These are phyloP conservation scores for Clunio marinus DNA, from an alignment of 2,888 invertebrate species.

Conservation along the genomic window DNA sequence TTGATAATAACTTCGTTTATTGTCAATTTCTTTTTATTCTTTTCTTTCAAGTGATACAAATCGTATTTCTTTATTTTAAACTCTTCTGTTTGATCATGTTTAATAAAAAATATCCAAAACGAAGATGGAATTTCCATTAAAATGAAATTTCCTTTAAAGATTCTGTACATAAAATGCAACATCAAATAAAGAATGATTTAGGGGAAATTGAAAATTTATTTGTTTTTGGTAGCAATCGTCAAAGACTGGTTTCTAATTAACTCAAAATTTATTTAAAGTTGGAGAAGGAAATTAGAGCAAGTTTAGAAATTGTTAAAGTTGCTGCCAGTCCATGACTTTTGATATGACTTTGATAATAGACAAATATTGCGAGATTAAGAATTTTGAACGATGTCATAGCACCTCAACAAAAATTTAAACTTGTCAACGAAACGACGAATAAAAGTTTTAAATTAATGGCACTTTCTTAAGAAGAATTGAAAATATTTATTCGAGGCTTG, in stretches of 20 bases:
- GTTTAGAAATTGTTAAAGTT: neutral
- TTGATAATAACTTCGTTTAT: neutral
- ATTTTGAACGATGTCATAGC: slow-evolving; percentile 28
- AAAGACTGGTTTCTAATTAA: neutral
- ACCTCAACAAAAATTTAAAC: slow-evolving; percentile 25
- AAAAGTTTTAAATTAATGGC: slow-evolving; percentile 8
- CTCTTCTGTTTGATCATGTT: no score
- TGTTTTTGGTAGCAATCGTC: no score
- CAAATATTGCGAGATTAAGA: neutral
- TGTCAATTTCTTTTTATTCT: neutral
- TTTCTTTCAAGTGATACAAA: slow-evolving; percentile 2
- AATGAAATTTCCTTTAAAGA: neutral
- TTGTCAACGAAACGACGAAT: neutral
- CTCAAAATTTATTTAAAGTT: neutral
- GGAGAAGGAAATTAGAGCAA: neutral
- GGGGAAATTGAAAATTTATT: neutral
- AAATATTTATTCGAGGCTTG: no score
- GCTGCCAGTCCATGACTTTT: neutral
- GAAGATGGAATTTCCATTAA: no score
- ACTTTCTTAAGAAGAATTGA: slow-evolving; percentile 29
- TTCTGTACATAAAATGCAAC: slow-evolving; percentile 10
- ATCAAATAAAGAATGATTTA: neutral
- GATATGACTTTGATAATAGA: slow-evolving; percentile 38
- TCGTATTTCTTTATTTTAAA: neutral
- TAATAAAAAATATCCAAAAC: slow-evolving; percentile 1